These are phyloP conservation scores for Scaeva pyrastri DNA, from an alignment of 2,888 invertebrate species.

Conservation along the genomic window DNA sequence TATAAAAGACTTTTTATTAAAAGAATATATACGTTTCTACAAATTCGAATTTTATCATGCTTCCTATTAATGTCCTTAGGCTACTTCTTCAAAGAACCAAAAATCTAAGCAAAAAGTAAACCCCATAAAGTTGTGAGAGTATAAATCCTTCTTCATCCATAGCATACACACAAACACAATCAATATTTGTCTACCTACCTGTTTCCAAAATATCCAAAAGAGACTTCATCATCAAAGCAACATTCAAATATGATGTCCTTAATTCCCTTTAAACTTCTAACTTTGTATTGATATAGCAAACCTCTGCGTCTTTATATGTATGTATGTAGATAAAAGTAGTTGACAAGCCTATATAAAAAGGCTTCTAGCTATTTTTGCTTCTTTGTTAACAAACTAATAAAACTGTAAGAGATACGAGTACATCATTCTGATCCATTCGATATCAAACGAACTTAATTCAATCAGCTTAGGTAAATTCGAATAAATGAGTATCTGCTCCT, in stretches of 20 bases:
- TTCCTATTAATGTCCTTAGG: not conserved
- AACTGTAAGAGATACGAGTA: not conserved
- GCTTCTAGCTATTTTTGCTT: not conserved
- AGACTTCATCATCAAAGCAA: slow-evolving; percentile 23
- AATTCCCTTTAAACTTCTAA: not conserved
- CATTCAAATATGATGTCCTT: not conserved
- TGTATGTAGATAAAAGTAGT: too few relatives aligned
- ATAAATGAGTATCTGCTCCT: not conserved
- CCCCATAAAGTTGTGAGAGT: not conserved
- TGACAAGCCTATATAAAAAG: not conserved
- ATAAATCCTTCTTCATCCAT: not conserved
- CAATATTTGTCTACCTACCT: slow-evolving; percentile 10
- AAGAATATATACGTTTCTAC: not conserved
- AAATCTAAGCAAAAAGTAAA: not conserved
- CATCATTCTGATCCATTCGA: not conserved
- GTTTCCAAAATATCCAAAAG: not conserved
- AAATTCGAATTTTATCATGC: not conserved
- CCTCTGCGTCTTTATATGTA: not conserved
- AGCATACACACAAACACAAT: not conserved
- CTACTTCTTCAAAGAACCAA: slow-evolving; percentile 9
- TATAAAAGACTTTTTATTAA: not conserved
- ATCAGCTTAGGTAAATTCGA: slow-evolving; percentile 28
- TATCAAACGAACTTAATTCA: slow-evolving; percentile 10
- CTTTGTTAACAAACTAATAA: slow-evolving; percentile 25
- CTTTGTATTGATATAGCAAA: too few relatives aligned